These are phyloP conservation scores for Grammomys dolichurus DNA, from an alignment of 2,113 vertebrate genomes.

Conservation along the genomic window DNA sequence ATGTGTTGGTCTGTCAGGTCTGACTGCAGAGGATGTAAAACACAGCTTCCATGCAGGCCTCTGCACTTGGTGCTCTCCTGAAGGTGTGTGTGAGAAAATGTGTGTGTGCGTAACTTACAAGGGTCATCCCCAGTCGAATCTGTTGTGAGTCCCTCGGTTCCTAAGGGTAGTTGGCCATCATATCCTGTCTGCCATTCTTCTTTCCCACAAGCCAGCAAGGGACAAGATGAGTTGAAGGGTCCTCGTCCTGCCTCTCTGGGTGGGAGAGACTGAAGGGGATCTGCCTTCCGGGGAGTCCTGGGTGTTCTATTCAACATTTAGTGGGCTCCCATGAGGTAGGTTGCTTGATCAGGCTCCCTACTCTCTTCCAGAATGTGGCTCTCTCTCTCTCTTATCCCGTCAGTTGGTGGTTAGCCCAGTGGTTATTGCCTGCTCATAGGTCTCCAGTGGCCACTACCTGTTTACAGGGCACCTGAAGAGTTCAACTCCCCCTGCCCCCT, in stretches of 20 bases:
- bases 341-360: not conserved
- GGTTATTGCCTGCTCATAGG: not conserved
- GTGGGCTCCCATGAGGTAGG: not conserved
- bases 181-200: too few species aligned
- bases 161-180: not conserved
- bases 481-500: not conserved
- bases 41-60: not conserved
- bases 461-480: not conserved
- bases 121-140: not conserved
- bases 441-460: not conserved
- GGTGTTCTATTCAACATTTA: not conserved
- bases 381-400: not conserved
- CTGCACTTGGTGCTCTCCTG: not conserved
- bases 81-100: not conserved
- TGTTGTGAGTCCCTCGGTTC: not conserved
- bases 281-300: not conserved
- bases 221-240: not conserved
- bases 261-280: not conserved
- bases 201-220: not conserved
- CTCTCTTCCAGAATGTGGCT: not conserved
- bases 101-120: slow-evolving; percentile 19
- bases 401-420: not conserved
- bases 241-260: not conserved
- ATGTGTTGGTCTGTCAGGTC: not conserved
- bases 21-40: not conserved